A percentile compares a stretch with the other conserved stretches of the same genome.
Evolutionary conservation across 2,113 vertebrate genomes (phyloP).

Genomic region (Alces alces): DNA sequence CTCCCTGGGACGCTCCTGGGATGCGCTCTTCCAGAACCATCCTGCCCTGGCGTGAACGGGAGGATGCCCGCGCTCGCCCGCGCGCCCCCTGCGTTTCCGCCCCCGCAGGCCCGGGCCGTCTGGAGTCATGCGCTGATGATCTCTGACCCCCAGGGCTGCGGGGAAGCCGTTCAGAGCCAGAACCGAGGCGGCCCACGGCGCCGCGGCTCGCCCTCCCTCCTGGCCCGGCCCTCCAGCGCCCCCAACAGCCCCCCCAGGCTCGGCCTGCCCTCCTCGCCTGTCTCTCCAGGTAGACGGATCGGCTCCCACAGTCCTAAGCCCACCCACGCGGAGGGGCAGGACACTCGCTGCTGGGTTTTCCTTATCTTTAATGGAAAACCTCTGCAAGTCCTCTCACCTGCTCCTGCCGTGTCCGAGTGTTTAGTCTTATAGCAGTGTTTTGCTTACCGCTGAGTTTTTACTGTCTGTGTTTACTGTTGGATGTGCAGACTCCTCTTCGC

Average conservation of each 20-base stretch:
- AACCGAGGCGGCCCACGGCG: background rate
- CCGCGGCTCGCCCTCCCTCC: background rate
- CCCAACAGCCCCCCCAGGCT: background rate
- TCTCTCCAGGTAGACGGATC: background rate
- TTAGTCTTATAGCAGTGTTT: background rate
- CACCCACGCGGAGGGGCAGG: background rate
- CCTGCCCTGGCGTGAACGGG: background rate
- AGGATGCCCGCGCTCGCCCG: accelerated
- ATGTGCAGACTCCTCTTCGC: accelerated
- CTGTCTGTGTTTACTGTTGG: background rate
- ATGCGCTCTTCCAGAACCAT: background rate
- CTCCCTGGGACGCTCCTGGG: background rate
- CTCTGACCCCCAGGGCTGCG: background rate
- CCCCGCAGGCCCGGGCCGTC: background rate
- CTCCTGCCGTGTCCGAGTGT: background rate
- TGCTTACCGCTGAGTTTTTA: background rate
- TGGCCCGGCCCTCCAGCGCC: background rate
- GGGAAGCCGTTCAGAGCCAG: background rate
- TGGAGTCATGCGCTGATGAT: background rate
- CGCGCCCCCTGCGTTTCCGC: background rate
- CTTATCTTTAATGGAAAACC: background rate
- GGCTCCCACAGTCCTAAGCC: background rate
- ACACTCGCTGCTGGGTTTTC: background rate
- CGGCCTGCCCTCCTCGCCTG: background rate
- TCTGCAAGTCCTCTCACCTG: background rate